These are phyloP conservation scores for Fabriciana adippe DNA, from an alignment of 2,888 invertebrate species.

Conservation along the genomic window DNA sequence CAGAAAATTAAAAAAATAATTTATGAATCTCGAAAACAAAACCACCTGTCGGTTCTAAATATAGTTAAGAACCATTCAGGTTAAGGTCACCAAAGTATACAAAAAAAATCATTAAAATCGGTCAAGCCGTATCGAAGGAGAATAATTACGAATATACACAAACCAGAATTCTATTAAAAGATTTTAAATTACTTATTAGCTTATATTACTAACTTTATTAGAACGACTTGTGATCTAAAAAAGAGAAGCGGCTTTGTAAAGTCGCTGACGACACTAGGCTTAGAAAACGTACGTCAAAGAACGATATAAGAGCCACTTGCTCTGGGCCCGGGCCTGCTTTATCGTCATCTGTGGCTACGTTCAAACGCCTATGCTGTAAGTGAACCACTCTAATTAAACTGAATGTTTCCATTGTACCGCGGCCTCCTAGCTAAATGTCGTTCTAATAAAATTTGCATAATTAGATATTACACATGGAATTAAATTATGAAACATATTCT, in stretches of 20 bases:
- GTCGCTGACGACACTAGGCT: conserved; percentile 26
- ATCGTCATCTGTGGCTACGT: conserved; percentile 31
- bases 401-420: not conserved
- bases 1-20: too few relatives aligned
- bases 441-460: not conserved
- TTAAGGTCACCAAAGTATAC: too few relatives aligned
- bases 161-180: not conserved
- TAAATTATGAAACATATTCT: too few relatives aligned
- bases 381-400: conserved; percentile 23
- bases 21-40: too few relatives aligned
- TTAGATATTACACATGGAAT: too few relatives aligned
- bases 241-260: conserved; percentile 20
- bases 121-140: too few relatives aligned
- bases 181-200: too few relatives aligned
- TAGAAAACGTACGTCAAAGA: conserved; percentile 29
- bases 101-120: too few relatives aligned
- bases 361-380: conserved; percentile 18
- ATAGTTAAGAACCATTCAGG: not conserved
- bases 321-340: conserved; percentile 27
- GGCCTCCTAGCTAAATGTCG: not conserved
- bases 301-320: conserved; percentile 26
- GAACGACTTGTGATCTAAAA: conserved; percentile 12
- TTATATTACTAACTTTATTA: too few relatives aligned
- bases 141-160: not conserved
- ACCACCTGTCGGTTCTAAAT: not conserved